These are phyloP conservation scores for Acrossocheilus wenchowensis DNA, from an alignment of 2,797 vertebrate species.

Conservation along the genomic window DNA sequence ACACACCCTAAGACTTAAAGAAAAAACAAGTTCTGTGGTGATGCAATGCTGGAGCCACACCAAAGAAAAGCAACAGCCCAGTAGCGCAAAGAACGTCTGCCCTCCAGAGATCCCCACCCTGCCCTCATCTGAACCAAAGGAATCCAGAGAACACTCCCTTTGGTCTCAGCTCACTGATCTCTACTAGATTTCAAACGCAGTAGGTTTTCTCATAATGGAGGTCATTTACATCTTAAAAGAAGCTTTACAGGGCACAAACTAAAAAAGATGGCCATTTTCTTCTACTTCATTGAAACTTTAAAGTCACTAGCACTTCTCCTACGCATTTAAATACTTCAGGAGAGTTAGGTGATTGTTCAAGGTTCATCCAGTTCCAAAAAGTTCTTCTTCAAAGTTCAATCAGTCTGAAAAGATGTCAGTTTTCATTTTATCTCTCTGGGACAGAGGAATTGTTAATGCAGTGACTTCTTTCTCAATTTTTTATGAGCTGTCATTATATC, in stretches of 20 bases:
- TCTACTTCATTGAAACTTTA: not conserved
- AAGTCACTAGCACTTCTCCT: not conserved
- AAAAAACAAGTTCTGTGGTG: constrained; percentile 10
- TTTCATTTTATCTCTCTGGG: not conserved
- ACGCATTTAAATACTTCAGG: not conserved
- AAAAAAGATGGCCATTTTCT: not conserved
- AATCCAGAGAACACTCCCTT: constrained; percentile 1
- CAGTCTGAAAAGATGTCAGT: not conserved
- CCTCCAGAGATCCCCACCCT: constrained; percentile 26
- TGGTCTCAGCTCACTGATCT: constrained; percentile 5
- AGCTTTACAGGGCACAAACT: not conserved
- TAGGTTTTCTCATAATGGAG: not conserved
- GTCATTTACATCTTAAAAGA: not conserved
- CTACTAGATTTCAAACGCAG: not conserved
- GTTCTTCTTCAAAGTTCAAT: not conserved
- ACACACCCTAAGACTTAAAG: constrained; percentile 13
- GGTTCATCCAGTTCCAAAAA: not conserved
- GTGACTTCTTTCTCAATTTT: not conserved
- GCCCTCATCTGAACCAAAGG: not conserved
- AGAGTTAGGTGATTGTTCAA: not conserved
- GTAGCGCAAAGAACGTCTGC: not conserved
- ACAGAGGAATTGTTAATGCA: not conserved
- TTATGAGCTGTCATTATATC: not conserved
- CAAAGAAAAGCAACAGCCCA: not conserved
- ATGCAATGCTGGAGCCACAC: constrained; percentile 28